Evolutionary conservation across 2,797 vertebrate species (phyloP), one percentile per base, ranked within the genome.

Genomic region (Macropus fuliginosus): DNA sequence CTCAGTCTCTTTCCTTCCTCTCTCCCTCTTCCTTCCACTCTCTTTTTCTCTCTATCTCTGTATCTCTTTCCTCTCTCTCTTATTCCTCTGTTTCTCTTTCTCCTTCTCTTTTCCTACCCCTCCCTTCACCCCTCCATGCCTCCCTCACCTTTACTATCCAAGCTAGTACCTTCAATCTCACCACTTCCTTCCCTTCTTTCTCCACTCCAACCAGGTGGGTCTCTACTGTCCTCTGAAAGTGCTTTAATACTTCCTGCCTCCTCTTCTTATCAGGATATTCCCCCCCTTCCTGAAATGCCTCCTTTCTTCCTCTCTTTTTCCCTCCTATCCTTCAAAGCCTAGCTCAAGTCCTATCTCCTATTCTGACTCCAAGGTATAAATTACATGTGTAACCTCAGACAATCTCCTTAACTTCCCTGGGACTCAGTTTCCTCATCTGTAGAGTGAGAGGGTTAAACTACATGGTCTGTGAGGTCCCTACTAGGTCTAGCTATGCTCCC

Each of bases 21-120:
- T 10, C 8, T 40, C 0, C 3, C 34, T 74, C 13, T n/a, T 0
- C 40, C 16, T 21, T 1, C n/a, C 16, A 18, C 1, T 34, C 12
- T 18, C 16, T 74, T n/a, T 74, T 31, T 62, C 16, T 9, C 16
- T n/a, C 34, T 40, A 0, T 74, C 34, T 74, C 59, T 34, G 0
- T 57, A 1, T 27, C 27, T 28, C 1, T 9, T 6, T 6, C 46
- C 46, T 2, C 9, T 59, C 11, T 52, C 6, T 52, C 52, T 52
- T 52, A 52, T 31, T 8, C 10, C 3, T 59, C 34, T 31, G 34
- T 66, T 1, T 34, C 59, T 56, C 31, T 12, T 31, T 12, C 59
- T 34, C 11, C 31, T 31, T 59, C 57, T 59, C 21, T 59, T 31
- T 28, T 5, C 24, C 24, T 28, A 24, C 24, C 21, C 18, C 31